Evolutionary conservation across 2,113 vertebrate genomes (phyloP).

Genomic region (Peromyscus californicus): DNA sequence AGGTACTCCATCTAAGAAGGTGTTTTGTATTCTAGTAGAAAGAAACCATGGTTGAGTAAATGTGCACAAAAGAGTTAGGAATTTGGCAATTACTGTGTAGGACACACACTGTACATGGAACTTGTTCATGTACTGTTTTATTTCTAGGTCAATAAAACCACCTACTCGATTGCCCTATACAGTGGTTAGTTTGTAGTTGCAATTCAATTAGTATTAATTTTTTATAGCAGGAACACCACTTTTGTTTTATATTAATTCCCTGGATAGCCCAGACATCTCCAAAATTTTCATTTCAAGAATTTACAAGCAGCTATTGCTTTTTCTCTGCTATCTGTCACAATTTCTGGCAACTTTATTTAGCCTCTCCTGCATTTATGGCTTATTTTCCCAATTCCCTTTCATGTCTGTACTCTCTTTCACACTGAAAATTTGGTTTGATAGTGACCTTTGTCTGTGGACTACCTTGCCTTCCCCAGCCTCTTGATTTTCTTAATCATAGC

Average conservation of each 20-base stretch:
- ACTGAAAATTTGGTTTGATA: neutral
- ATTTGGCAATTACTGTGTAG: neutral
- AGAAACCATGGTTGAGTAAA: neutral
- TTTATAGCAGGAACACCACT: constrained; percentile 11
- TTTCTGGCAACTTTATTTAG: neutral
- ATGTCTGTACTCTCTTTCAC: neutral
- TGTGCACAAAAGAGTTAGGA: neutral
- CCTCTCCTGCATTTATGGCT: neutral
- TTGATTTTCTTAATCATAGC: neutral
- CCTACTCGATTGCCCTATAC: too few relatives aligned
- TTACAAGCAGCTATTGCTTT: neutral
- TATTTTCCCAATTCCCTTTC: neutral
- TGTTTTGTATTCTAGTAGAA: neutral
- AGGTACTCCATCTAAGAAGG: constrained; percentile 1
- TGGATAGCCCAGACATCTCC: neutral
- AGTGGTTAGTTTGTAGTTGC: neutral
- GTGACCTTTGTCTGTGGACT: neutral
- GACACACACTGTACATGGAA: neutral
- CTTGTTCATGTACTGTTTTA: neutral
- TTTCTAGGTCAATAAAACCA: neutral
- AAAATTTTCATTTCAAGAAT: neutral
- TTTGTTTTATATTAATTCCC: neutral
- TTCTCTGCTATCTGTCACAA: neutral
- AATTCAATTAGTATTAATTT: neutral
- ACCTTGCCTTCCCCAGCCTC: neutral